Evolutionary conservation across 2,113 vertebrate genomes (phyloP).

Genomic region (Thamnophis sirtalis): DNA sequence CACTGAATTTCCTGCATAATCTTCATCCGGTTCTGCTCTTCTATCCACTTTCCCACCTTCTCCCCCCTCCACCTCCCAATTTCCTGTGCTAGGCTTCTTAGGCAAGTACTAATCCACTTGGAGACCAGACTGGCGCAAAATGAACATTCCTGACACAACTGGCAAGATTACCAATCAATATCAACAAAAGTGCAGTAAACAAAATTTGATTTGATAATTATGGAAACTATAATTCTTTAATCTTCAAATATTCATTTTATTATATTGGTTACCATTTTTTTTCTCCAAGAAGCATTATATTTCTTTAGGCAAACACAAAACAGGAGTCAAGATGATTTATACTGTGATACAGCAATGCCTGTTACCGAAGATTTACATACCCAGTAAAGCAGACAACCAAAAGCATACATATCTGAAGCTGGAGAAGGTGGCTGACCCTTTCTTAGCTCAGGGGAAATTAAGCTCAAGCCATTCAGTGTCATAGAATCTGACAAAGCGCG

Average conservation of each 20-base stretch:
- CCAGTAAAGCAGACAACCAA: constrained; percentile 77
- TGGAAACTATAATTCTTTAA: neutral
- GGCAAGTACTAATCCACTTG: neutral
- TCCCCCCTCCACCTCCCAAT: too few relatives aligned
- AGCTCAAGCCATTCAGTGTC: constrained; percentile 64
- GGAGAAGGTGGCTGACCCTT: constrained; percentile 65
- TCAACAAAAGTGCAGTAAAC: neutral
- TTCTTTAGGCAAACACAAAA: neutral
- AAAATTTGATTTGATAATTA: neutral
- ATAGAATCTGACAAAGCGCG: constrained; percentile 61
- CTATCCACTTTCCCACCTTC: neutral
- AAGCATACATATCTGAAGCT: constrained; percentile 75
- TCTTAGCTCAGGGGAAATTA: constrained; percentile 73
- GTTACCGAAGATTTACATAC: constrained; percentile 54
- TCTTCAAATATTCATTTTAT: neutral
- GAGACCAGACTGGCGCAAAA: neutral
- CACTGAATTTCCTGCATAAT: neutral
- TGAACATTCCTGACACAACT: neutral
- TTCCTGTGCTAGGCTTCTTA: neutral
- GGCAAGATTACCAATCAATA: neutral
- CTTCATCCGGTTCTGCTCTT: neutral
- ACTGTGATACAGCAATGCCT: neutral
- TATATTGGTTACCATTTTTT: neutral
- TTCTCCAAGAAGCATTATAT: neutral
- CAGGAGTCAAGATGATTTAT: neutral